Evolutionary conservation across 2,113 vertebrate genomes (phyloP).

Genomic region (Neoarius graeffei): DNA sequence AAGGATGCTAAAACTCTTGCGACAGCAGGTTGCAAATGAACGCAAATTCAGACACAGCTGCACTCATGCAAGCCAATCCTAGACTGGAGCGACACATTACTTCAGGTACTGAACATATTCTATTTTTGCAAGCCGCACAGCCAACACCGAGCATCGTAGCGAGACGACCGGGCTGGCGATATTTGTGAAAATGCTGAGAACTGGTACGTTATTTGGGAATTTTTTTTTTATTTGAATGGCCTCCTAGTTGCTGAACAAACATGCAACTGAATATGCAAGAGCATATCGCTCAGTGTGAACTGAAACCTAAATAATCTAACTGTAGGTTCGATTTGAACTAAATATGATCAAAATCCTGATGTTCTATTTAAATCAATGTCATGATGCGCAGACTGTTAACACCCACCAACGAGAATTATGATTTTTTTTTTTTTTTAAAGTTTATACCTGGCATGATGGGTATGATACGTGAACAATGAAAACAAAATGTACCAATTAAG

Average conservation of each 20-base stretch:
- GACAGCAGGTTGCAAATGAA: not conserved
- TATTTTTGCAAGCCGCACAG: constrained; percentile 54
- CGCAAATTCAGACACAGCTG: constrained; percentile 16
- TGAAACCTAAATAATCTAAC: not conserved
- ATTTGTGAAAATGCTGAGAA: not conserved
- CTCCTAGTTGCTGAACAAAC: constrained; percentile 4
- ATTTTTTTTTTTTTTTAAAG: not conserved
- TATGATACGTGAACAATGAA: not conserved
- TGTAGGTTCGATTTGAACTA: not conserved
- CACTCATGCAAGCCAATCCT: constrained; percentile 31
- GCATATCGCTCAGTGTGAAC: constrained; percentile 14
- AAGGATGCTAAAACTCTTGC: not conserved
- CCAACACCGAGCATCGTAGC: constrained; percentile 25
- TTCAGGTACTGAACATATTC: constrained; percentile 54
- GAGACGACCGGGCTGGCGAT: not conserved
- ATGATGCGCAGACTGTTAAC: not conserved
- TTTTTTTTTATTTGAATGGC: not conserved
- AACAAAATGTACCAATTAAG: constrained; percentile 8
- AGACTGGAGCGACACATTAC: constrained; percentile 30
- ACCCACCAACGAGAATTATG: not conserved
- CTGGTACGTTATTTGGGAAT: not conserved
- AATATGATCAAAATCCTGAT: not conserved
- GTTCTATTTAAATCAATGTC: not conserved
- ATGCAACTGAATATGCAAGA: constrained; percentile 18
- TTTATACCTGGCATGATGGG: not conserved